Percentiles rank a stretch among this genome's conserved stretches.
Evolutionary conservation across 2,113 vertebrate genomes (phyloP).

Genomic region (Elachura formosa): DNA sequence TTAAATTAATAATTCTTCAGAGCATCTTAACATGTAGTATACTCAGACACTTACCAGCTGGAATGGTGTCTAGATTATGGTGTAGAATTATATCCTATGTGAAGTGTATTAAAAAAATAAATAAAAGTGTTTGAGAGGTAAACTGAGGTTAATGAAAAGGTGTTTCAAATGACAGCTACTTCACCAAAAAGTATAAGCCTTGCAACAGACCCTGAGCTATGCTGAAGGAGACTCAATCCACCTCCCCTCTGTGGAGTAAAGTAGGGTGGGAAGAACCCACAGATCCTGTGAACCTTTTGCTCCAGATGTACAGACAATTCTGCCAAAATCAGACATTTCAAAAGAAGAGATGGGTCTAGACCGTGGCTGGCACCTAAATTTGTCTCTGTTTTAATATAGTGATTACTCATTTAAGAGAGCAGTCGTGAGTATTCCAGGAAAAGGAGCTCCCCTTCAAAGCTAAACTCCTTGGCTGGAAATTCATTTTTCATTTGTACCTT

Average conservation of each 20-base stretch:
- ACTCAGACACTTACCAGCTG: background rate
- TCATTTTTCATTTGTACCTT: background rate
- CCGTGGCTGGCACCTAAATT: background rate
- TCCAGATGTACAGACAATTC: background rate
- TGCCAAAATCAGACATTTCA: background rate
- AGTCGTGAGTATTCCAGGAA: background rate
- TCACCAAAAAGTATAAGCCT: background rate
- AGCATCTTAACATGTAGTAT: background rate
- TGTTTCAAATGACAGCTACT: background rate
- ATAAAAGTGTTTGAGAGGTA: background rate
- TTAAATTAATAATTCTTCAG: background rate
- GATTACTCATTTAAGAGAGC: fast-evolving
- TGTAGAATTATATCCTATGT: background rate
- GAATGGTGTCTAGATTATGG: background rate
- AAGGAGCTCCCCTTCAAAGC: background rate
- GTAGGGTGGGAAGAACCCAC: background rate
- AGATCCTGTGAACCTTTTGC: background rate
- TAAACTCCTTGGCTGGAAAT: background rate
- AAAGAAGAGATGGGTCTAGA: background rate
- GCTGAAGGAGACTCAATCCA: background rate
- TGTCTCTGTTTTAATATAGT: background rate
- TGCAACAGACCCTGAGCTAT: background rate
- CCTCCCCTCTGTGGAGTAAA: background rate
- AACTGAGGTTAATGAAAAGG: background rate
- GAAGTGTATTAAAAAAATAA: fast-evolving